These are phyloP conservation scores for Pterois miles DNA, from an alignment of 2,797 vertebrate species.

Conservation along the genomic window DNA sequence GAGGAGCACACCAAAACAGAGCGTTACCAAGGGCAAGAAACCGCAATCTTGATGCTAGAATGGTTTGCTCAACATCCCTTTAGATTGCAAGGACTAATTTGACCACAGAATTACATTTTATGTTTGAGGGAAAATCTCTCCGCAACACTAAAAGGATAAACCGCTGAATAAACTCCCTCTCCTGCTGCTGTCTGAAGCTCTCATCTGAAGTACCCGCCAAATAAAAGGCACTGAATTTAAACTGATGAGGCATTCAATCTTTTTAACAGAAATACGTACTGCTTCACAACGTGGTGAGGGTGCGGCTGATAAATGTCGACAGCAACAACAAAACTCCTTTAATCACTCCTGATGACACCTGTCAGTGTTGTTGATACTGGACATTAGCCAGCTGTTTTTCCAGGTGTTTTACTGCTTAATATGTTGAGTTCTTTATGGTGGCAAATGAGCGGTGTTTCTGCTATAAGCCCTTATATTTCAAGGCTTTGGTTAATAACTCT, in stretches of 20 bases:
- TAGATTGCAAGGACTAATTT: neutral
- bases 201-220: neutral
- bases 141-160: constrained; percentile 10
- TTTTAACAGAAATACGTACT: neutral
- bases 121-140: neutral
- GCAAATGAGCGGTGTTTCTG: neutral
- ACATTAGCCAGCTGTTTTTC: neutral
- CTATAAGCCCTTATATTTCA: constrained; percentile 20
- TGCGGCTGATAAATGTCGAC: neutral
- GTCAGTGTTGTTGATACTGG: neutral
- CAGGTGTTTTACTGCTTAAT: neutral
- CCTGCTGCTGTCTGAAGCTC: neutral
- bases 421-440: neutral
- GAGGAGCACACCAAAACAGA: constrained; percentile 30
- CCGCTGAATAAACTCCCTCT: neutral
- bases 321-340: constrained; percentile 3
- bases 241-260: neutral
- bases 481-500: constrained; percentile 7
- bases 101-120: constrained; percentile 11
- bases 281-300: neutral
- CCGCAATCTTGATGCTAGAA: constrained; percentile 7
- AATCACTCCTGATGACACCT: neutral
- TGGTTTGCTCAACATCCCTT: neutral
- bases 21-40: constrained; percentile 23
- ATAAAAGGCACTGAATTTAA: neutral